Evolutionary conservation across 1,140 invertebrate species (phyloP).

Genomic region (Drosophila tristis): DNA sequence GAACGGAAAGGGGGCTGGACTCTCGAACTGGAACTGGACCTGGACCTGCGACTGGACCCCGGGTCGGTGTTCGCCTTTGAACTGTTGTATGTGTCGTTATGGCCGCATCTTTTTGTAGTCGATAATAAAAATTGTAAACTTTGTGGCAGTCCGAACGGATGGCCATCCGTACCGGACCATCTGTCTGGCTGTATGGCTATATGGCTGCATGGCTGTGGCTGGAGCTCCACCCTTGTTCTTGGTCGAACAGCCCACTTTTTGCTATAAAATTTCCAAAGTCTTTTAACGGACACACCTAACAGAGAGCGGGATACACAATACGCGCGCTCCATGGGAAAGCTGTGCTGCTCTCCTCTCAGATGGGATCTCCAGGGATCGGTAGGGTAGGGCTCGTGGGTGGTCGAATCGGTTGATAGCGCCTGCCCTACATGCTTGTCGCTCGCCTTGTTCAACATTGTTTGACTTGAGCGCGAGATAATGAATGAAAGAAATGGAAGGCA

Average conservation of each 20-base stretch:
- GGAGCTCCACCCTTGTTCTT: conserved; percentile 29
- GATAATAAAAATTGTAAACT: conserved; percentile 73
- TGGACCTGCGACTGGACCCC: conserved; percentile 2
- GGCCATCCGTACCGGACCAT: conserved; percentile 8
- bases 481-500: conserved; percentile 14
- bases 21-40: conserved; percentile 16
- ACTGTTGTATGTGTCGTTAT: conserved; percentile 48
- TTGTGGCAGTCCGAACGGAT: conserved; percentile 38
- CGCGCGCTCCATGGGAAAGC: conserved; percentile 30
- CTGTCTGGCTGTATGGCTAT: conserved; percentile 12
- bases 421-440: conserved; percentile 53
- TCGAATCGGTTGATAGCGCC: conserved; percentile 52
- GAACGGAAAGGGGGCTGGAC: conserved; percentile 17
- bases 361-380: not conserved
- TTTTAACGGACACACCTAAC: conserved; percentile 21
- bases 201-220: conserved; percentile 4
- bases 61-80: conserved; percentile 39
- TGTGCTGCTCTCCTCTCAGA: not conserved
- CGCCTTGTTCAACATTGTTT: conserved; percentile 64
- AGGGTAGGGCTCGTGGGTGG: conserved; percentile 42
- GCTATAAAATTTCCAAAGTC: conserved; percentile 33
- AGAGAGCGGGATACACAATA: conserved; percentile 1
- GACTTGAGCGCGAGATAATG: conserved; percentile 19
- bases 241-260: conserved; percentile 29
- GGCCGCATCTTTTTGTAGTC: conserved; percentile 55